These are phyloP conservation scores for Leptonema lineaticorne DNA, from an alignment of 1,140 invertebrate genomes.

Conservation along the genomic window DNA sequence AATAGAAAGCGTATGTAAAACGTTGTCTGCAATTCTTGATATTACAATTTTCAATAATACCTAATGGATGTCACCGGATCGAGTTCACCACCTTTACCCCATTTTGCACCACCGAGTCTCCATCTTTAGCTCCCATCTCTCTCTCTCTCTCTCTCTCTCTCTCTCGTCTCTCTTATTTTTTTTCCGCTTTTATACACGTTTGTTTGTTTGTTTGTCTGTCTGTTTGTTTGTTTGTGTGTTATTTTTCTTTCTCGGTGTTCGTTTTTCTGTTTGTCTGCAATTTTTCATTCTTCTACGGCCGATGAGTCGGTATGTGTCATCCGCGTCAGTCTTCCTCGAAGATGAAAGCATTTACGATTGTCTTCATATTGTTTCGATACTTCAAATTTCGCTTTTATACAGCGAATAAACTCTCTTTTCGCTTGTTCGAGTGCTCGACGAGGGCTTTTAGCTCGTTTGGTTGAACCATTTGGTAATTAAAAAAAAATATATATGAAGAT, in stretches of 20 bases:
- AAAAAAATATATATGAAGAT: not conserved
- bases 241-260: not conserved
- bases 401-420: no score
- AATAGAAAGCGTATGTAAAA: slow-evolving; percentile 23
- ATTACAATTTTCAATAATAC: slow-evolving; percentile 61
- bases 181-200: not conserved
- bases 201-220: no score
- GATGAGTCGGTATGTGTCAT: not conserved
- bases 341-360: slow-evolving; percentile 29
- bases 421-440: not conserved
- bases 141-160: no score
- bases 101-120: not conserved
- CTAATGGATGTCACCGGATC: slow-evolving; percentile 55
- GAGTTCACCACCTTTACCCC: slow-evolving; percentile 49
- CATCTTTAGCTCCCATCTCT: no score
- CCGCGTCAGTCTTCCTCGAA: not conserved
- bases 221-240: no score
- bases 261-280: slow-evolving; percentile 25
- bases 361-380: slow-evolving; percentile 26
- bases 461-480: slow-evolving; percentile 28
- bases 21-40: slow-evolving; percentile 53
- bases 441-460: not conserved
- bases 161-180: no score
- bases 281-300: slow-evolving; percentile 22
- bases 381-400: no score